phyloP scores from a whole-genome alignment of 2,888 invertebrate genomes.

The Trichacis sp. region DNA sequence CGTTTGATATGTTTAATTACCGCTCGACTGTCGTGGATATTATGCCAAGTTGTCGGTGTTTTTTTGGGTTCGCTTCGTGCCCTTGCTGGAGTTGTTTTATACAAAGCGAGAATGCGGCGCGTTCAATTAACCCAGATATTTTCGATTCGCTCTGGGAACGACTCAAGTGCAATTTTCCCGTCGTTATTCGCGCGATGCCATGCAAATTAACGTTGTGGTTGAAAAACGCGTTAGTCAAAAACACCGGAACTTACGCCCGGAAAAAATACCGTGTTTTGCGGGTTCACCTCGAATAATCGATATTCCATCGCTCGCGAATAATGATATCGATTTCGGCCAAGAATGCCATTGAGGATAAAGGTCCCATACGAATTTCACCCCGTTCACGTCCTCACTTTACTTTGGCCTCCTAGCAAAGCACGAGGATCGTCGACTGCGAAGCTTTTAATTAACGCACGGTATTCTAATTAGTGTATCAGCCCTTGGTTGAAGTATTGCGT shows the following conservation, averaged over 20 bases:
- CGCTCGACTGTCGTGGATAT: no score
- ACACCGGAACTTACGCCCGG: not conserved
- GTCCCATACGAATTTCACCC: no score
- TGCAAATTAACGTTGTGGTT: not conserved
- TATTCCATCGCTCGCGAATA: no score
- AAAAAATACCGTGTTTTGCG: not conserved
- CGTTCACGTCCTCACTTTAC: slow-evolving; percentile 41
- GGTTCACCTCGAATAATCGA: not conserved
- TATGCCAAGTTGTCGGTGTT: no score
- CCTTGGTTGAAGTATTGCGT: slow-evolving; percentile 25
- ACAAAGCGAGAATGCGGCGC: slow-evolving; percentile 17
- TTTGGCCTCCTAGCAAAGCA: no score
- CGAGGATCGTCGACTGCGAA: slow-evolving; percentile 41
- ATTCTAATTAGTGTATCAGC: slow-evolving; percentile 57
- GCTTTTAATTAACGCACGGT: slow-evolving; percentile 62
- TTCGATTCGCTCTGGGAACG: slow-evolving; percentile 4
- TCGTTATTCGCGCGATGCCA: not conserved
- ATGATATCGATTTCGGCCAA: slow-evolving; percentile 26
- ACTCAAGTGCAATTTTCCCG: not conserved
- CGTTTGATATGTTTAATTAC: no score
- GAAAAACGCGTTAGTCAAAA: no score
- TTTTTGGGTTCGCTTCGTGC: no score
- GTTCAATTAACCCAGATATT: slow-evolving; percentile 31
- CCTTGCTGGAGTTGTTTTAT: slow-evolving; percentile 21
- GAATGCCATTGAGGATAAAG: slow-evolving; percentile 41